Base-by-base conservation (phyloP, 2,113 vertebrate species). In the Cynocephalus volans region DNA sequence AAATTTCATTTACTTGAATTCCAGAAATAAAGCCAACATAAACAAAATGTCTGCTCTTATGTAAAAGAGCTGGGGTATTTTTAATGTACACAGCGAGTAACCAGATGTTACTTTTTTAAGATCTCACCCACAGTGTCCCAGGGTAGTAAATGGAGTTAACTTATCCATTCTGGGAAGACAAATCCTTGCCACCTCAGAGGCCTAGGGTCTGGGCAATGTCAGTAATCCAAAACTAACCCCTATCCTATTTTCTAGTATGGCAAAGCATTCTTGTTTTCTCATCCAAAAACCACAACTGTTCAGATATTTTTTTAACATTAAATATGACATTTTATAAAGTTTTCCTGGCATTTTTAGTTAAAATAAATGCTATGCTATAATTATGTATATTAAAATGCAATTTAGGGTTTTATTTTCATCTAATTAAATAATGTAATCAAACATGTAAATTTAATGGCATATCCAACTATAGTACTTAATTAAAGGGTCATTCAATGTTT, bases 381-480 rank as follows among this genome's bases (percentile, higher is more conserved):
- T 88, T 98, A 95, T 91, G 85, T 95, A 97, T 90, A 98, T 94
- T 98, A 97, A 96, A 95, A 82, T 93, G 89, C 94, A 98, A 97
- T 96, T 97, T 95, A 98, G 93, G 96, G 52, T 93, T 97, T 95
- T 96, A 89, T 96, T 93, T 94, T 89, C 90, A 97, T 54, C 79
- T 97, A 98, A 98, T 98, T 98, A 97, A 36, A 97, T 97, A 93
- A 91, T 90, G 58, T 67, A 97, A 98, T 97, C 95, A 98, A 96
- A 98, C 93, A 97, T 90, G 88, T 89, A 98, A 96, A 96, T 98
- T 98, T 97, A 98, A 96, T 95, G 97, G 93, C 92, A 94, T 88
- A 88, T 24, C 72, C 81, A 95, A 84, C 88, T 98, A 94, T 28
- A 95, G 52, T 94, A 54, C 79, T 86, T 90, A 64, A 85, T 83